These are phyloP conservation scores for Gymnocheta viridis DNA, from an alignment of 2,888 invertebrate genomes.

Conservation along the genomic window DNA sequence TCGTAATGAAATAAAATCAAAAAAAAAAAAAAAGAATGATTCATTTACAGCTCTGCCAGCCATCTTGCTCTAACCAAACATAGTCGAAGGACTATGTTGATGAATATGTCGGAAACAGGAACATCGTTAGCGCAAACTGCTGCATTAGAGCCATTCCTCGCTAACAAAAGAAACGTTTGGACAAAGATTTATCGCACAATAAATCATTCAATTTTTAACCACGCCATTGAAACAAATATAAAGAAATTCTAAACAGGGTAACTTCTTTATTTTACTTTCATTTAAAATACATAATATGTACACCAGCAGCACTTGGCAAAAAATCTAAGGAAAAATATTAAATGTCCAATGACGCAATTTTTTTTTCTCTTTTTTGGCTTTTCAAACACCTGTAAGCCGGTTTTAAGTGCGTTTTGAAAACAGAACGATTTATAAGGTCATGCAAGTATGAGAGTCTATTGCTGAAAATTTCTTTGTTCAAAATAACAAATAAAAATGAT, in stretches of 20 bases:
- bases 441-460: not conserved
- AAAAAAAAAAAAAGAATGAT: no score
- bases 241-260: no score
- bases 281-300: not conserved
- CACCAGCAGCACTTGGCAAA: not conserved
- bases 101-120: no score
- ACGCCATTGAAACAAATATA: no score
- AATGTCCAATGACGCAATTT: not conserved
- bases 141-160: not conserved
- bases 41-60: no score
- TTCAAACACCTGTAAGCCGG: conserved; percentile 24
- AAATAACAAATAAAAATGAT: conserved; percentile 24
- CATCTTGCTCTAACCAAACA: no score
- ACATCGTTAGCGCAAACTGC: not conserved
- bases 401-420: conserved; percentile 53
- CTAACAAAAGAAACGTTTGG: not conserved
- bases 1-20: no score
- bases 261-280: no score
- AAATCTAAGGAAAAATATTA: not conserved
- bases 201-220: not conserved
- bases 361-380: not conserved
- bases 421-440: conserved; percentile 1
- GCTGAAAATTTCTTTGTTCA: conserved; percentile 22
- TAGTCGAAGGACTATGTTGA: no score
- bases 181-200: not conserved